phyloP scores from a whole-genome alignment of 1,140 invertebrate genomes.

The Choristoneura fumiferana region DNA sequence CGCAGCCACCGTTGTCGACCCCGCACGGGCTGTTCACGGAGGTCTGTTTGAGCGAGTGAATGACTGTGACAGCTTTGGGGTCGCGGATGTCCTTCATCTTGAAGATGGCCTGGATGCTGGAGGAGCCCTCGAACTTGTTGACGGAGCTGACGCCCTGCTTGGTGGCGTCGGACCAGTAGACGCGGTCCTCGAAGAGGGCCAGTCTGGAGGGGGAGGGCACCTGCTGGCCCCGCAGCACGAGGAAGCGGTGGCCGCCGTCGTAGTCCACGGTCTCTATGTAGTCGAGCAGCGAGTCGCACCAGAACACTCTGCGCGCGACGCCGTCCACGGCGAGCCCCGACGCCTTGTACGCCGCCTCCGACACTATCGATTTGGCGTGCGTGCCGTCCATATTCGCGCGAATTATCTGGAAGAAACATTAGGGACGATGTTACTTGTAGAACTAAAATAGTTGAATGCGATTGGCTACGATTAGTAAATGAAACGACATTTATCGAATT shows the following conservation, averaged over 20 bases:
- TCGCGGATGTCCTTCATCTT: constrained; percentile 89
- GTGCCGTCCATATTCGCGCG: constrained; percentile 96
- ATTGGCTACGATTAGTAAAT: too few species aligned
- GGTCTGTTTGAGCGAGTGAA: constrained; percentile 89
- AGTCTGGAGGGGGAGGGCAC: constrained; percentile 93
- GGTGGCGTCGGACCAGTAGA: constrained; percentile 97
- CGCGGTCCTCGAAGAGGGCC: constrained; percentile 92
- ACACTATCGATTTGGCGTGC: constrained; percentile 88
- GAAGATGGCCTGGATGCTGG: constrained; percentile 88
- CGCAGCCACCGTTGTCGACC: constrained; percentile 93
- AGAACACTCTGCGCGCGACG: constrained; percentile 93
- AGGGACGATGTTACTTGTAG: too few species aligned
- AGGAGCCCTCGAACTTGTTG: constrained; percentile 90
- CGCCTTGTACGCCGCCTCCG: constrained; percentile 93
- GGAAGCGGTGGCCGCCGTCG: constrained; percentile 88
- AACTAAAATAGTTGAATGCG: too few species aligned
- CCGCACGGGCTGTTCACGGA: constrained; percentile 92
- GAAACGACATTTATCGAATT: too few species aligned
- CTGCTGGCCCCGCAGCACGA: constrained; percentile 89
- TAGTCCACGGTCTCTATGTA: constrained; percentile 99
- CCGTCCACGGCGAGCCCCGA: constrained; percentile 92
- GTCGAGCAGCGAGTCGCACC: constrained; percentile 97
- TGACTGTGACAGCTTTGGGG: constrained; percentile 90
- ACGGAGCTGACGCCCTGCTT: constrained; percentile 96
- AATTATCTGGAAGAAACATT: constrained; percentile 79